Evolutionary conservation across 2,113 vertebrate species (phyloP).

Genomic region (Phaethornis superciliosus): DNA sequence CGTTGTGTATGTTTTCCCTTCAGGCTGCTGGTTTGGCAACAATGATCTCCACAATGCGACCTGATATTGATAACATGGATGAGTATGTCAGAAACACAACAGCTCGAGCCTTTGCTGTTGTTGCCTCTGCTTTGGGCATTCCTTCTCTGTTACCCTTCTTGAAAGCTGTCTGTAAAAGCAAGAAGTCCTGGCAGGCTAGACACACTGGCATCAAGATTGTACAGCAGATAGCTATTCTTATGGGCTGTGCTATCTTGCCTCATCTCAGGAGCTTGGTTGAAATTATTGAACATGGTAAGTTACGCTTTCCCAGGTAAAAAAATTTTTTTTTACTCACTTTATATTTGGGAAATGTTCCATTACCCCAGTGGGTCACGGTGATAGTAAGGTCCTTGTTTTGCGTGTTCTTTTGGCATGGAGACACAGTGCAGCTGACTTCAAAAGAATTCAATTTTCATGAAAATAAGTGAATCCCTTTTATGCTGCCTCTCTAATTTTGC

Average conservation of each 20-base stretch:
- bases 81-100: slow-evolving; percentile 99
- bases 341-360: background rate
- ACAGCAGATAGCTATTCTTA: slow-evolving; percentile 98
- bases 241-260: slow-evolving; percentile 98
- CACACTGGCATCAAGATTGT: slow-evolving; percentile 99
- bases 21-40: slow-evolving; percentile 98
- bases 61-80: slow-evolving; percentile 99
- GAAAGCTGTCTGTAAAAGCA: slow-evolving; percentile 99
- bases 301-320: background rate
- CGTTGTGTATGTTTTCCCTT: background rate
- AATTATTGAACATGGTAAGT: slow-evolving; percentile 97
- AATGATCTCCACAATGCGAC: slow-evolving; percentile 99
- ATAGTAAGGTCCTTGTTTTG: background rate
- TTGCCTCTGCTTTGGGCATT: slow-evolving; percentile 97
- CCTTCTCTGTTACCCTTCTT: slow-evolving; percentile 96
- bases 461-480: background rate
- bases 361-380: background rate
- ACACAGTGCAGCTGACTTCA: background rate
- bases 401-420: background rate
- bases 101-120: slow-evolving; percentile 95
- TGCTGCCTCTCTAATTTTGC: background rate
- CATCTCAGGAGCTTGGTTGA: slow-evolving; percentile 98
- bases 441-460: background rate
- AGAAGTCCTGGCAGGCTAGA: slow-evolving; percentile 97
- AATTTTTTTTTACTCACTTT: background rate